Percentiles rank a stretch among this genome's conserved stretches.
phyloP scores from a whole-genome alignment of 2,797 vertebrate genomes.

The Jordanella pulchra region DNA sequence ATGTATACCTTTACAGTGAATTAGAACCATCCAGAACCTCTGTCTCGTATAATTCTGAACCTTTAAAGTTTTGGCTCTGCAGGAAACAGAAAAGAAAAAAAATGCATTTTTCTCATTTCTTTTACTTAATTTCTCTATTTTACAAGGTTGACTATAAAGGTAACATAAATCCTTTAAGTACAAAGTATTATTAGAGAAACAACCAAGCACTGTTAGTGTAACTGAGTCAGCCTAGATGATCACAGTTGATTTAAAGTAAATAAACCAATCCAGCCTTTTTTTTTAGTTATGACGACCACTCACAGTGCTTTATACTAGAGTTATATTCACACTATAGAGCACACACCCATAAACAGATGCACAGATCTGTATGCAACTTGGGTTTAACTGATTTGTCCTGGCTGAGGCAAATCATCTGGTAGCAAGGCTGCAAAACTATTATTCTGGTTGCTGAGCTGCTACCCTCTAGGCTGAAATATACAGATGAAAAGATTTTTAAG shows the following conservation, averaged over 20 bases:
- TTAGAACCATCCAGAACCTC: neutral
- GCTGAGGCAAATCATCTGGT: neutral
- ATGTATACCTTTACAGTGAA: neutral
- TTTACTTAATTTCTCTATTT: neutral
- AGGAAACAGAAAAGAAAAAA: neutral
- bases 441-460: too few species aligned
- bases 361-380: neutral
- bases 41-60: neutral
- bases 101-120: neutral
- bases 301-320: neutral
- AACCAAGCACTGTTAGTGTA: neutral
- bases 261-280: too few species aligned
- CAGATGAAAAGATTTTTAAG: too few species aligned
- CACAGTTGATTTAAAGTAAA: too few species aligned
- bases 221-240: neutral
- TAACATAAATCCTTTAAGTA: neutral
- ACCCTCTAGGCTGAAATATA: too few species aligned
- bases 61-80: neutral
- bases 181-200: neutral
- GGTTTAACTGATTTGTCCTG: neutral
- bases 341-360: neutral
- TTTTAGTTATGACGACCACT: too few species aligned
- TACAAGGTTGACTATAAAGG: neutral
- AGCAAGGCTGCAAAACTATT: neutral
- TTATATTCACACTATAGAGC: neutral